Evolutionary conservation across 2,797 vertebrate genomes (phyloP).

Genomic region (Mormyrus hasselquistii): DNA sequence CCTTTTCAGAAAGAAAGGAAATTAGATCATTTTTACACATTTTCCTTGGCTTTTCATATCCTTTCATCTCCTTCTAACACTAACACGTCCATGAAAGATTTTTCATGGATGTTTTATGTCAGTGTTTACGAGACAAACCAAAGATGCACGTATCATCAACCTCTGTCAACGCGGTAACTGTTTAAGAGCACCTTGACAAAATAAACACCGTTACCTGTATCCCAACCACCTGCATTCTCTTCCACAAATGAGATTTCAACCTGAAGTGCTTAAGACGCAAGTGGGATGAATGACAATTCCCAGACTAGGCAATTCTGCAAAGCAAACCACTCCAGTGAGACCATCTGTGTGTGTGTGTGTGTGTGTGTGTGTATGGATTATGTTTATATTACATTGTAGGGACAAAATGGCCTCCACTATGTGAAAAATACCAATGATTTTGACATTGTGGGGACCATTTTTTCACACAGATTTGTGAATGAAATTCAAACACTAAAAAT

Average conservation of each 20-base stretch:
- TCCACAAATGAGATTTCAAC: neutral
- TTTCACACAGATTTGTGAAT: neutral
- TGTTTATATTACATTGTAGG: too few species aligned
- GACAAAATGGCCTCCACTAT: too few species aligned
- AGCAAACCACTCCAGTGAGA: neutral
- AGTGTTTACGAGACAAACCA: neutral
- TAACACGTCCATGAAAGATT: neutral
- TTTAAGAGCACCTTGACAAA: neutral
- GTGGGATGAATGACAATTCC: neutral
- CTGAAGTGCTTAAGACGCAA: neutral
- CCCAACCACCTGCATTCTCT: neutral
- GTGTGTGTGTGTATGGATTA: neutral
- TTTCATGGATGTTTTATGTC: neutral
- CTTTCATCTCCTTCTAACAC: neutral
- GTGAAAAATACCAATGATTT: neutral
- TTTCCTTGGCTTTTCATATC: neutral
- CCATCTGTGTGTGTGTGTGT: neutral
- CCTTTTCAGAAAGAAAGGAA: conserved; percentile 2
- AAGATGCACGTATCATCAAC: neutral
- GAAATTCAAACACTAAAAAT: neutral
- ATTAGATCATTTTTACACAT: conserved; percentile 7
- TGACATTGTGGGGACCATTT: neutral
- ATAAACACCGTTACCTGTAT: neutral
- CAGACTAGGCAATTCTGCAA: neutral
- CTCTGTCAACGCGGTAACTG: neutral